Conservation (phyloP, 2,797 vertebrate species). For the Falco peregrinus region DNA sequence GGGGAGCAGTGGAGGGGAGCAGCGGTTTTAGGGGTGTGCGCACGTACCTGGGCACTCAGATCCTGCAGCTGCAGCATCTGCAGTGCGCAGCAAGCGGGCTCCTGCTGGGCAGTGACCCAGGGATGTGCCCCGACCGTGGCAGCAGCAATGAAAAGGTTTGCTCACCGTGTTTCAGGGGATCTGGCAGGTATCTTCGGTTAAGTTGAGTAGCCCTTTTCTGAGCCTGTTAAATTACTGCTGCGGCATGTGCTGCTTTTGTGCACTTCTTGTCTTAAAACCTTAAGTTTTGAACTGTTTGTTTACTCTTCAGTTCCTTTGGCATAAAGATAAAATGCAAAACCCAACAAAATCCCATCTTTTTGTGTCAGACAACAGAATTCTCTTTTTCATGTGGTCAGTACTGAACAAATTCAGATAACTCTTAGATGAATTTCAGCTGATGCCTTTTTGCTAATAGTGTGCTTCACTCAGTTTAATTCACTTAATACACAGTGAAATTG, state of each 20-base stretch:
- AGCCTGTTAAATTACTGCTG: neutral
- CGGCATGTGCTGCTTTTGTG: neutral
- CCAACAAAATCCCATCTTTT: neutral
- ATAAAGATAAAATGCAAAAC: neutral
- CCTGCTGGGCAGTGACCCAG: rapidly evolving
- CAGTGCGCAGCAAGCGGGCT: neutral
- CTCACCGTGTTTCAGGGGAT: neutral
- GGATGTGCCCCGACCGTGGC: neutral
- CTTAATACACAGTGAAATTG: no score
- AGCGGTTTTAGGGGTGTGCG: neutral
- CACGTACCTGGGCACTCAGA: neutral
- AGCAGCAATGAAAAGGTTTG: neutral
- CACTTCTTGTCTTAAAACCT: neutral
- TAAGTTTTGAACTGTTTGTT: neutral
- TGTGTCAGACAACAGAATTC: neutral
- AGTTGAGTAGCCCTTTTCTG: neutral
- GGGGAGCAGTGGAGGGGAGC: neutral
- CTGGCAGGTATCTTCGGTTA: neutral
- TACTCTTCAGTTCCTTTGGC: neutral
- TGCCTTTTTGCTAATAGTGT: neutral
- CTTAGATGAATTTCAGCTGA: neutral
- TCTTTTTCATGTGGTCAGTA: neutral
- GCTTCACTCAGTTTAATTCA: neutral
- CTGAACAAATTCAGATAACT: neutral
- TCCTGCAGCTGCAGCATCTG: neutral